These are phyloP conservation scores for Cotesia typhae DNA, from an alignment of 1,140 invertebrate species.

Conservation along the genomic window DNA sequence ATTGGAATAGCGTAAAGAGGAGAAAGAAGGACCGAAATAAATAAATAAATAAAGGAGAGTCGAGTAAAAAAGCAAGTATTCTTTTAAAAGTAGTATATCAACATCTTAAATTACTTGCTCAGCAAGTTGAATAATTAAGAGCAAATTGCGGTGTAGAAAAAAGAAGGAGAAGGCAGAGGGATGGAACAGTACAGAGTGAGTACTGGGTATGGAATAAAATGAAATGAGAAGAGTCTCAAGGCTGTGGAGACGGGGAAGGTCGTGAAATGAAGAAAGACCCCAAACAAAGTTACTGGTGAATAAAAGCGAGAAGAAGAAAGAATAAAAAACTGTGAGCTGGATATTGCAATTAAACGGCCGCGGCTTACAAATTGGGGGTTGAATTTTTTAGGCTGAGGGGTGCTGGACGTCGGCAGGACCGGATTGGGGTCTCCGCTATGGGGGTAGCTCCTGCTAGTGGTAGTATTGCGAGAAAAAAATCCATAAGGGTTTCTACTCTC, in stretches of 20 bases:
- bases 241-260: background rate
- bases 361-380: conserved; percentile 62
- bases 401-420: conserved; percentile 32
- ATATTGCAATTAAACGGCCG: conserved; percentile 63
- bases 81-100: conserved; percentile 29
- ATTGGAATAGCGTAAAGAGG: conserved; percentile 2
- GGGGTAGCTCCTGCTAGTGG: conserved; percentile 39
- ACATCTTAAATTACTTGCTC: conserved; percentile 31
- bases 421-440: conserved; percentile 23
- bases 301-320: conserved; percentile 24
- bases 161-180: conserved; percentile 1
- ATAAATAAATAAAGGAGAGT: conserved; percentile 11
- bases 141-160: conserved; percentile 35
- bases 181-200: conserved; percentile 7
- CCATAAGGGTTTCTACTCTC: conserved; percentile 56
- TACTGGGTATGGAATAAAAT: background rate
- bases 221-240: conserved; percentile 18
- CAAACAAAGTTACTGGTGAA: no score
- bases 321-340: conserved; percentile 51
- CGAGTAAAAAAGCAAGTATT: conserved; percentile 17
- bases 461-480: conserved; percentile 57
- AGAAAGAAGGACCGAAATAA: conserved; percentile 14
- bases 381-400: conserved; percentile 55
- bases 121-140: conserved; percentile 37
- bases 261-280: no score